Evolutionary conservation across 2,888 invertebrate species (phyloP), one percentile per base, ranked within the genome.

Genomic region (Drosophila hawaiiensis): DNA sequence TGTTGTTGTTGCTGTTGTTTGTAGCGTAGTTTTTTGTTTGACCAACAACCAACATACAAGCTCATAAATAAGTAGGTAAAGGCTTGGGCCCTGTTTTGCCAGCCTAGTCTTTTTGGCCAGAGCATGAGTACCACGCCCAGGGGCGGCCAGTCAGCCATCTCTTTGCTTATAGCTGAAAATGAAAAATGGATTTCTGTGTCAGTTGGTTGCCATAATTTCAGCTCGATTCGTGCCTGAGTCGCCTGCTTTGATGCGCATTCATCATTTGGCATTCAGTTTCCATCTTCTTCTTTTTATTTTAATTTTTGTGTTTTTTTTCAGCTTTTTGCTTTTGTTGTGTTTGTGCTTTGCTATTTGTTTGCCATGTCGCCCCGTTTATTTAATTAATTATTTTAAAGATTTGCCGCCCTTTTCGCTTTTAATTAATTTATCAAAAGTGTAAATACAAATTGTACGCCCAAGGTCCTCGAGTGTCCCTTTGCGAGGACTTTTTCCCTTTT

Each of bases 161-260:
- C 73, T 69, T 78, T 67, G 69, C 68, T 78, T 84, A 65, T 82
- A 80, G 79, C 67, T 82, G 87, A 75, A 89, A 90, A 89, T 87
- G 90, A 88, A 90, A 90, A 87, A 87, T 87, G 88, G 87, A 87
- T 90, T 87, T 87, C 88, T 87, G 85, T 87, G 87, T 90, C 90
- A 87, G 87, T 87, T 87, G 85, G 85, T 90, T 89, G 84, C 85
- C 88, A 90, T 88, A 87, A 87, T 87, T 87, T 87, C 50, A 78
- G 79, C 74, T 74, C 82, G 74, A 68, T 82, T 84, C 80, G 63
- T 65, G 66, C 9, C 60, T 60, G 47, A 62, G 66, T 63, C 64
- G 35, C 16, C 58, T 58, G 72, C 83, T 84, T 82, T 89, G 88
- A 83, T 76, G 80, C 88, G 80, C 77, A 87, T 89, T 87, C 87